Conservation (phyloP, 2,797 vertebrate species). For the Salmo trutta region DNA sequence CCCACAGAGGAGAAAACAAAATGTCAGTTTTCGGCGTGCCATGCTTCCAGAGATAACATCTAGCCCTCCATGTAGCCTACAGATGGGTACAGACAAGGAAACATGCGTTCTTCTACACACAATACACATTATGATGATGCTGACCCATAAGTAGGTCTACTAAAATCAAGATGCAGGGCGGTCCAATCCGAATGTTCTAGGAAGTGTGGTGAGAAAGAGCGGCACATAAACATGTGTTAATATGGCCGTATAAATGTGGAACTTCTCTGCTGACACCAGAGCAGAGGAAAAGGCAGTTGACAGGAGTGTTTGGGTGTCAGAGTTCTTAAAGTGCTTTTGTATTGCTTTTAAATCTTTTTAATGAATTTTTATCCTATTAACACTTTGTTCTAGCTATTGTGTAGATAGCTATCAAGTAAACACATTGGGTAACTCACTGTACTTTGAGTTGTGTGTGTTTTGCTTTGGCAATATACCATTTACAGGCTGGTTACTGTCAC, state of each 20-base stretch:
- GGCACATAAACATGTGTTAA: background rate
- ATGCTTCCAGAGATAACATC: slow-evolving; percentile 5
- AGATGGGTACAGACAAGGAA: background rate
- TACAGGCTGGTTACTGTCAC: slow-evolving; percentile 13
- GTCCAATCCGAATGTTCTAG: background rate
- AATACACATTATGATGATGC: background rate
- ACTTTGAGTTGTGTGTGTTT: slow-evolving; percentile 1
- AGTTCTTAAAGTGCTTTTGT: too few relatives aligned
- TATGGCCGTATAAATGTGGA: background rate
- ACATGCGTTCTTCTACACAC: background rate
- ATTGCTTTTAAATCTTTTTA: too few relatives aligned
- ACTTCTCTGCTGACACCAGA: too few relatives aligned
- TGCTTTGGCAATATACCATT: slow-evolving; percentile 1
- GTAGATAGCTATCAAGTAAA: too few relatives aligned
- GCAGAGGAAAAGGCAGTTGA: too few relatives aligned
- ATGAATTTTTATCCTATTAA: too few relatives aligned
- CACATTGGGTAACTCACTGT: background rate
- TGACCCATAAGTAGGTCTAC: background rate
- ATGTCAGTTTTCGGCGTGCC: background rate
- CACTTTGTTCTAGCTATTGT: too few relatives aligned
- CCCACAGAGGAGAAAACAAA: slow-evolving; percentile 1
- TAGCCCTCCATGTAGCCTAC: background rate
- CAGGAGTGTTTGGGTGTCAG: too few relatives aligned
- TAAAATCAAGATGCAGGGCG: background rate
- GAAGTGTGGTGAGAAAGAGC: background rate